Conservation (phyloP, 2,797 vertebrate genomes). For the Melanotaenia trifasciata region DNA sequence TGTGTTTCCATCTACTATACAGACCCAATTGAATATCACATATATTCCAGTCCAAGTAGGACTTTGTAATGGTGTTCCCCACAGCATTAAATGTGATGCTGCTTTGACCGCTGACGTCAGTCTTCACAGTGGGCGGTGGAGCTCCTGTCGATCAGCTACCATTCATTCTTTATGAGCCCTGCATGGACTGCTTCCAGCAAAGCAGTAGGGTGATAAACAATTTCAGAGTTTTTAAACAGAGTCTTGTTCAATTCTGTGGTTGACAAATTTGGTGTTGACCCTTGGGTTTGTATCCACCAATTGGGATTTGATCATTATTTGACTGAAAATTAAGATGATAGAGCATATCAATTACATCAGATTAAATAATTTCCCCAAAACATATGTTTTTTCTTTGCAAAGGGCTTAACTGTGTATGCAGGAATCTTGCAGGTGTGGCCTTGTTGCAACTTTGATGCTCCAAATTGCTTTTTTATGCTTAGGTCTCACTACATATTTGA, state of each 20-base stretch:
- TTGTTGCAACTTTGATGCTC: neutral
- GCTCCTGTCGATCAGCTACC: slow-evolving; percentile 34
- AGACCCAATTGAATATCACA: slow-evolving; percentile 25
- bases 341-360: neutral
- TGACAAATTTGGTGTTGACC: neutral
- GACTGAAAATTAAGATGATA: neutral
- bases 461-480: neutral
- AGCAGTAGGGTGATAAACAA: slow-evolving; percentile 19
- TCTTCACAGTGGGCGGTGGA: slow-evolving; percentile 33
- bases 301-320: neutral
- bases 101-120: slow-evolving; percentile 38
- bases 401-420: no score
- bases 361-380: neutral
- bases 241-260: neutral
- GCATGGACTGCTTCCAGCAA: slow-evolving; percentile 38
- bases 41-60: slow-evolving; percentile 16
- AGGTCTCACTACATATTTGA: neutral
- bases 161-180: slow-evolving; percentile 67
- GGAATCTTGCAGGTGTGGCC: neutral
- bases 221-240: neutral
- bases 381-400: no score
- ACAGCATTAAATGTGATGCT: slow-evolving; percentile 15
- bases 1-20: neutral
- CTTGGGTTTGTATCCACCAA: neutral
- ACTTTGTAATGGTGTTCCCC: slow-evolving; percentile 29